A percentile compares a stretch with the other conserved stretches of the same genome.
phyloP scores from a whole-genome alignment of 2,797 vertebrate genomes.

The Notamacropus eugenii region DNA sequence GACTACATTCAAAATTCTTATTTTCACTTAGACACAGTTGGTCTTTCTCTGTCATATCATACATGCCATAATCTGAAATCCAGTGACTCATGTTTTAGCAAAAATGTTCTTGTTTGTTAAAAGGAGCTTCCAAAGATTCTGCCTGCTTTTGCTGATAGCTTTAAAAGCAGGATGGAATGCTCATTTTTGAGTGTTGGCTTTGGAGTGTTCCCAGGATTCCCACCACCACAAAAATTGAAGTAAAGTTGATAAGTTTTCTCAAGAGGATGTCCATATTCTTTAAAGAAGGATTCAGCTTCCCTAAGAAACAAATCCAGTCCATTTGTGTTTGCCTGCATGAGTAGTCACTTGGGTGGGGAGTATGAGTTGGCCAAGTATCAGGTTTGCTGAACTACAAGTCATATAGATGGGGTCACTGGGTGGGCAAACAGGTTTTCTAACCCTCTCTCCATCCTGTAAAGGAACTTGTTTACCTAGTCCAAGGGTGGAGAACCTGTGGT shows the following conservation, averaged over 20 bases:
- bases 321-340: background rate
- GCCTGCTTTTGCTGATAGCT: background rate
- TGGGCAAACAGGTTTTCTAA: background rate
- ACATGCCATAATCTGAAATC: background rate
- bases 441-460: background rate
- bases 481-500: too few relatives aligned
- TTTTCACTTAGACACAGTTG: background rate
- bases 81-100: background rate
- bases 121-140: background rate
- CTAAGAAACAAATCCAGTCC: background rate
- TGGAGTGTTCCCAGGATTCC: background rate
- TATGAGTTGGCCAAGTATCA: background rate
- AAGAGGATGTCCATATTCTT: background rate
- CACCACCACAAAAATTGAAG: background rate
- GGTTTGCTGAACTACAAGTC: background rate
- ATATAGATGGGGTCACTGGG: background rate
- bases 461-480: background rate
- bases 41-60: background rate
- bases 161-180: background rate
- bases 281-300: background rate
- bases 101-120: fast-evolving
- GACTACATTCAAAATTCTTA: too few relatives aligned
- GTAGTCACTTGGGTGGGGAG: background rate
- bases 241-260: conserved; percentile 4
- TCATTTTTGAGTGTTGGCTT: background rate